phyloP scores from a whole-genome alignment of 92 coral and sea anemone species.

The Umimayanthus kanabou region DNA sequence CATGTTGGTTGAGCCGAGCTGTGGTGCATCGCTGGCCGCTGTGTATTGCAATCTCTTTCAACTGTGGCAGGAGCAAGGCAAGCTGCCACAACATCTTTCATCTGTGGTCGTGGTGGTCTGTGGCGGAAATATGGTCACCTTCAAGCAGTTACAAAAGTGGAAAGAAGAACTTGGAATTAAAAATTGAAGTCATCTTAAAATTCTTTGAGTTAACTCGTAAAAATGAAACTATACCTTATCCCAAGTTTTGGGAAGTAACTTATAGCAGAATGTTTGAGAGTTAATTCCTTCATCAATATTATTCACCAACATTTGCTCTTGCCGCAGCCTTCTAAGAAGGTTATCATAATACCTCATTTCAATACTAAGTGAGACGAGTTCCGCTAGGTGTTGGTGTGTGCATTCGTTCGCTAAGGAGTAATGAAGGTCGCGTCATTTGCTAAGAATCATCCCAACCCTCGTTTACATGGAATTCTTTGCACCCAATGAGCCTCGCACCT shows the following conservation, averaged over 20 bases:
- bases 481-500: no score
- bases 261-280: not conserved
- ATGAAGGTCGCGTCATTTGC: no score
- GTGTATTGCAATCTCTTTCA: constrained; percentile 69
- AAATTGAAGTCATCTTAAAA: not conserved
- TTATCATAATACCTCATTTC: not conserved
- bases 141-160: constrained; percentile 77
- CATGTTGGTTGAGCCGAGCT: constrained; percentile 91
- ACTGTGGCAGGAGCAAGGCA: constrained; percentile 68
- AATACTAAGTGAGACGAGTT: not conserved
- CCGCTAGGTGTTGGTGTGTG: not conserved
- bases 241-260: no score
- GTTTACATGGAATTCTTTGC: no score
- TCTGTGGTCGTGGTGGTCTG: constrained; percentile 90
- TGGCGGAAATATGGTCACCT: constrained; percentile 86
- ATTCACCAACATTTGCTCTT: not conserved
- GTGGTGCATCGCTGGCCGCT: constrained; percentile 87
- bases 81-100: constrained; percentile 55
- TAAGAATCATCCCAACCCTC: no score
- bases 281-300: not conserved
- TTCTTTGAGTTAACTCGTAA: not conserved
- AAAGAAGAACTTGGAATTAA: constrained; percentile 59
- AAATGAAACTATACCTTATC: no score
- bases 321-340: not conserved
- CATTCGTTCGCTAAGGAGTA: not conserved